Conservation (phyloP, 2,797 vertebrate genomes). For the Rhadinocentrus ornatus region DNA sequence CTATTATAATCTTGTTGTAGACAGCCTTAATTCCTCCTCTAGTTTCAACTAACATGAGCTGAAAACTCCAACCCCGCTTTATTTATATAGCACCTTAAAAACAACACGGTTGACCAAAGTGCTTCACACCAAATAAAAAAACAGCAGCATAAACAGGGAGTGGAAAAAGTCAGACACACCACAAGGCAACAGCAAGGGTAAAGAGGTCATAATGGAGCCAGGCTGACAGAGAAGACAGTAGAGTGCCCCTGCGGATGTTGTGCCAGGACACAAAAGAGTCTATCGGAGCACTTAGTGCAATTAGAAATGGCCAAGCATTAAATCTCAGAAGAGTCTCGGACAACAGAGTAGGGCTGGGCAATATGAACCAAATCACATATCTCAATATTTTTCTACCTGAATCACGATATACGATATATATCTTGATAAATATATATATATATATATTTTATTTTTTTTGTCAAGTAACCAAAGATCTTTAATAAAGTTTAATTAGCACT, state of each 20-base stretch:
- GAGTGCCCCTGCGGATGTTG: background rate
- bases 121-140: too few relatives aligned
- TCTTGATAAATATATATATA: too few relatives aligned
- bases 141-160: slow-evolving; percentile 1
- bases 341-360: too few relatives aligned
- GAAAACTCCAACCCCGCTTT: too few relatives aligned
- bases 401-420: too few relatives aligned
- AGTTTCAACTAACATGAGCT: background rate
- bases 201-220: background rate
- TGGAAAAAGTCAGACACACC: background rate
- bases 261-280: slow-evolving; percentile 12
- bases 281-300: slow-evolving; percentile 33
- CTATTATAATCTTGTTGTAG: background rate
- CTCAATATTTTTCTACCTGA: too few relatives aligned
- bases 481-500: too few relatives aligned
- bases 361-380: too few relatives aligned
- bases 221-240: background rate
- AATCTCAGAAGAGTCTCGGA: slow-evolving; percentile 1
- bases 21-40: background rate
- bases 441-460: too few relatives aligned
- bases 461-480: too few relatives aligned
- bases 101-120: too few relatives aligned
- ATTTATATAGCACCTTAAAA: too few relatives aligned
- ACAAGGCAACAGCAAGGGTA: background rate
- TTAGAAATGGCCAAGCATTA: slow-evolving; percentile 13